These are phyloP conservation scores for Drosophila algonquin DNA, from an alignment of 2,888 invertebrate species.

Conservation along the genomic window DNA sequence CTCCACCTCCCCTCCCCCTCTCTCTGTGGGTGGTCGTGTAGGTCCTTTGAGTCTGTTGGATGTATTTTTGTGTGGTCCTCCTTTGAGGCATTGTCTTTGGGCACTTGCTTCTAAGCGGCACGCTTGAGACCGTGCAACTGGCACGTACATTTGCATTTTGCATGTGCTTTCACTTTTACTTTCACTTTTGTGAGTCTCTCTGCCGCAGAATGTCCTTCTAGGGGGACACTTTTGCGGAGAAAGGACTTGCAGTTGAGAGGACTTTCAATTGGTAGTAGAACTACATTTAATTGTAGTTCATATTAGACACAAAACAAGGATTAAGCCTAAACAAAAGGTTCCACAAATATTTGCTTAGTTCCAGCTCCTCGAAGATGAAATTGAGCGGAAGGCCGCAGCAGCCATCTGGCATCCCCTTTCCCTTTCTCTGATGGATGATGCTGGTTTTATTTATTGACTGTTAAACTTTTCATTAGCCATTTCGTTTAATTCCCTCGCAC, in stretches of 20 bases:
- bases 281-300: not conserved
- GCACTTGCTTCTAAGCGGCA: conserved; percentile 72
- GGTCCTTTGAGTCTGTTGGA: conserved; percentile 16
- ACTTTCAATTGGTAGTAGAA: not conserved
- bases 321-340: not conserved
- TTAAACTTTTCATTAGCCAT: conserved; percentile 80
- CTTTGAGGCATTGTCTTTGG: conserved; percentile 66
- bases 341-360: not conserved
- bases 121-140: conserved; percentile 69
- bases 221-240: not conserved
- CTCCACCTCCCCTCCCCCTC: not conserved
- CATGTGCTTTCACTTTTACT: conserved; percentile 18
- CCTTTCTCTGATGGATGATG: conserved; percentile 24
- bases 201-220: conserved; percentile 51
- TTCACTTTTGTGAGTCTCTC: conserved; percentile 9
- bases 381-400: not conserved
- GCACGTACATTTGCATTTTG: conserved; percentile 56
- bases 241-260: not conserved
- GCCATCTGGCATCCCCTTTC: conserved; percentile 1
- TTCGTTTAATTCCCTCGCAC: conserved; percentile 71
- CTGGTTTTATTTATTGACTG: conserved; percentile 75
- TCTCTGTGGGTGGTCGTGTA: conserved; percentile 15
- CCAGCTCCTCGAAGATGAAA: not conserved
- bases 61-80: conserved; percentile 41
- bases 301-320: not conserved